Evolutionary conservation across 2,113 vertebrate genomes (phyloP).

Genomic region (Albula glossodonta): DNA sequence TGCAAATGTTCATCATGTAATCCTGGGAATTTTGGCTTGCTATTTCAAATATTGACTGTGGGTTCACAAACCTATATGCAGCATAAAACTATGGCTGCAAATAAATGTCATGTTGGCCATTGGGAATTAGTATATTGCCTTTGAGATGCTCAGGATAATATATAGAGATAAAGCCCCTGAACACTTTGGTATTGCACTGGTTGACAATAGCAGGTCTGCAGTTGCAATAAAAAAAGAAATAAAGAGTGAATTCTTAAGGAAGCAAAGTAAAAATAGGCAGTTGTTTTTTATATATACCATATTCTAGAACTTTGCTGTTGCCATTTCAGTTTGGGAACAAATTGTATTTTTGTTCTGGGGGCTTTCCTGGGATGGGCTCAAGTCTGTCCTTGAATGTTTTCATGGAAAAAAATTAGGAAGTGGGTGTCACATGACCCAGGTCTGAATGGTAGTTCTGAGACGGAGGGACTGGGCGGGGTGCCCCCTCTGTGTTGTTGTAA

Average conservation of each 20-base stretch:
- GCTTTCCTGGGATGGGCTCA: slow-evolving; percentile 25
- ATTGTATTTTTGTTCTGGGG: slow-evolving; percentile 11
- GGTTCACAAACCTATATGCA: background rate
- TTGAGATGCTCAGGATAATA: background rate
- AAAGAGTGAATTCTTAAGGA: no score
- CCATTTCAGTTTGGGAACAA: slow-evolving; percentile 5
- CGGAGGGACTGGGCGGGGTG: slow-evolving; percentile 54
- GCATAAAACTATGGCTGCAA: background rate
- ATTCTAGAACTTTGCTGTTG: slow-evolving; percentile 5
- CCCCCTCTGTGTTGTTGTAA: slow-evolving; percentile 49
- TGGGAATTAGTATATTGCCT: background rate
- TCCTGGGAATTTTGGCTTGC: background rate
- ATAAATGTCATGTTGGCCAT: background rate
- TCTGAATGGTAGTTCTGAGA: slow-evolving; percentile 41
- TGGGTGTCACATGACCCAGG: slow-evolving; percentile 37
- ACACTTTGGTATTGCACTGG: no score
- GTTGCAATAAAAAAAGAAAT: background rate
- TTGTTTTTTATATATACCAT: no score
- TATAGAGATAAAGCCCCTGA: background rate
- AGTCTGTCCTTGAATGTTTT: slow-evolving; percentile 26
- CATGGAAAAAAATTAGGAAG: slow-evolving; percentile 33
- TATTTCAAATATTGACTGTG: background rate
- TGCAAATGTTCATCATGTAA: background rate
- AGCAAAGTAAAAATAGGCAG: no score
- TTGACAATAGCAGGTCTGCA: background rate